A percentile compares a stretch with the other conserved stretches of the same genome.
These are phyloP conservation scores for Potamilus streckersoni DNA, from an alignment of 1,140 invertebrate species.

Conservation along the genomic window DNA sequence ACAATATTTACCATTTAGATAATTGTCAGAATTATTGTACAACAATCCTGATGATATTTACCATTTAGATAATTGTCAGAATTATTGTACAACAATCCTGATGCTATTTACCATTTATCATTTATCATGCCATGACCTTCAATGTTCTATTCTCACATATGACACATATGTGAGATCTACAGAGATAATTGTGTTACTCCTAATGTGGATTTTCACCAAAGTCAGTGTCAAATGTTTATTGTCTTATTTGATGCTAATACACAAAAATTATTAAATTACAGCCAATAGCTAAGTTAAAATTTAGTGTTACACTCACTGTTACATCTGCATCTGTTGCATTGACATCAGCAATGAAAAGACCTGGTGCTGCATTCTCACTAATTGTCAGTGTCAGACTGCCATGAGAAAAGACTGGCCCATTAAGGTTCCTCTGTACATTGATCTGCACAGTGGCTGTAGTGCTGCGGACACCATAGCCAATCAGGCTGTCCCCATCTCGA, in stretches of 20 bases:
- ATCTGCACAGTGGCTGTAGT: conserved; percentile 82
- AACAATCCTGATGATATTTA: too few relatives aligned
- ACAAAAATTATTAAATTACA: neutral
- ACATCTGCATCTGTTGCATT: conserved; percentile 54
- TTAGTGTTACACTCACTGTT: conserved; percentile 38
- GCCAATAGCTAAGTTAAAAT: neutral
- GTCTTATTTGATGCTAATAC: neutral
- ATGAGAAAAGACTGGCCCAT: conserved; percentile 38
- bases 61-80: too few relatives aligned
- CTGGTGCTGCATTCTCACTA: conserved; percentile 47
- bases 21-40: too few relatives aligned
- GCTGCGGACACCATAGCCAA: conserved; percentile 13
- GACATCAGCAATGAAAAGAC: conserved; percentile 44
- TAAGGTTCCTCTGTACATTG: conserved; percentile 69
- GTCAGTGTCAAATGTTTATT: neutral
- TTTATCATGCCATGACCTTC: neutral
- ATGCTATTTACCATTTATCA: too few relatives aligned
- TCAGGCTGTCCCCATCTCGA: conserved; percentile 35
- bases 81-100: too few relatives aligned
- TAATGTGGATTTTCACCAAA: neutral
- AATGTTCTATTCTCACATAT: neutral
- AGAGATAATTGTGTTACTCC: neutral
- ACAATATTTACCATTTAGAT: too few relatives aligned
- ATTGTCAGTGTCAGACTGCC: conserved; percentile 31
- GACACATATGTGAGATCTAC: neutral